A percentile compares a stretch with the other conserved stretches of the same genome.
Conservation (phyloP, 2,797 vertebrate species). For the Yasuhikotakia modesta region DNA sequence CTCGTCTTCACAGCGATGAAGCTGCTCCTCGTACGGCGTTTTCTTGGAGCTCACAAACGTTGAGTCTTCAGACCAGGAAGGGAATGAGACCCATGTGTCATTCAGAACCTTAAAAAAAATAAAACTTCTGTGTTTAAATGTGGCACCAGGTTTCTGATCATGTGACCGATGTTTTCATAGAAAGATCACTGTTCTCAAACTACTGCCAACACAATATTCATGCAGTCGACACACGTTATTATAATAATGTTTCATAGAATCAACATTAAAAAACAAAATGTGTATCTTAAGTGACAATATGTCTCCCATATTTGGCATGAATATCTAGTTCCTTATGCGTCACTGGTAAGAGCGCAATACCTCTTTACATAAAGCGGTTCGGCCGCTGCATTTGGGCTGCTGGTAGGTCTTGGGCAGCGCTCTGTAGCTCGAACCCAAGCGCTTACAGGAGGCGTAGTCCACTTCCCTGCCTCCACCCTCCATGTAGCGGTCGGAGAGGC, state of each 20-base stretch:
- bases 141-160: background rate
- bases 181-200: background rate
- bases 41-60: constrained; percentile 99
- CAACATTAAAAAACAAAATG: too few species aligned
- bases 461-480: constrained; percentile 95
- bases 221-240: too few species aligned
- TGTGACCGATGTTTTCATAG: background rate
- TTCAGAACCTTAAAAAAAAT: constrained; percentile 94
- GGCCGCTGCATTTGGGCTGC: constrained; percentile 96
- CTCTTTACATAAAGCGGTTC: constrained; percentile 98
- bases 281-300: too few species aligned
- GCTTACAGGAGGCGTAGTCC: constrained; percentile 97
- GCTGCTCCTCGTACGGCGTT: constrained; percentile 98
- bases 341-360: constrained; percentile 64
- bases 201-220: too few species aligned
- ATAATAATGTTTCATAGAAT: too few species aligned
- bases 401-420: constrained; percentile 98
- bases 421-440: constrained; percentile 95
- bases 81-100: constrained; percentile 98
- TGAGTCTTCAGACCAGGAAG: constrained; percentile 98
- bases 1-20: constrained; percentile 98
- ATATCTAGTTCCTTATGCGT: constrained; percentile 5
- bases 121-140: too few species aligned
- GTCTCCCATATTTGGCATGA: constrained; percentile 6
- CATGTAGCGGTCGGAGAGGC: constrained; percentile 89